Conservation (phyloP, 1,140 invertebrate genomes). For the Formica exsecta region DNA sequence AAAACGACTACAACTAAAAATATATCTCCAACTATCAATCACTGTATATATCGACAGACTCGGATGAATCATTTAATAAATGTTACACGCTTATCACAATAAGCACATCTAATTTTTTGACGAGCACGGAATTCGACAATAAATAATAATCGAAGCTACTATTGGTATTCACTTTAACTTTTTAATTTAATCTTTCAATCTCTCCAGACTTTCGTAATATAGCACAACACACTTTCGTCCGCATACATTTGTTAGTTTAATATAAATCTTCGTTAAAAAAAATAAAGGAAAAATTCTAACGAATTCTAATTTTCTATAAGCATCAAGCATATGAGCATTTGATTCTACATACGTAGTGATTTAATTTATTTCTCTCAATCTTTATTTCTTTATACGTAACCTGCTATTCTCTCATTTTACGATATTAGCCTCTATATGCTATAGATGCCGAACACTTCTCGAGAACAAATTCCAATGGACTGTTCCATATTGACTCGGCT, state of each 20-base stretch:
- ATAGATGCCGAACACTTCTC: background rate
- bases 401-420: conserved; percentile 1
- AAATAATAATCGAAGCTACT: conserved; percentile 11
- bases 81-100: conserved; percentile 18
- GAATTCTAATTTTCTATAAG: background rate
- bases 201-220: background rate
- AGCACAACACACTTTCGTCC: background rate
- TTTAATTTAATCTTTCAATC: background rate
- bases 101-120: conserved; percentile 23
- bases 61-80: conserved; percentile 31
- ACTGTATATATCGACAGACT: conserved; percentile 27
- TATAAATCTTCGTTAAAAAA: background rate
- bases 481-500: background rate
- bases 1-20: conserved; percentile 51
- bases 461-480: conserved; percentile 22
- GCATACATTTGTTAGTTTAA: background rate
- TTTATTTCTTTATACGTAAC: background rate
- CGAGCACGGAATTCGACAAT: background rate
- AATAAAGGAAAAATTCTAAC: background rate
- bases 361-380: background rate
- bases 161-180: background rate
- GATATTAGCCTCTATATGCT: background rate
- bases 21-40: conserved; percentile 43
- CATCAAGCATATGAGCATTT: background rate
- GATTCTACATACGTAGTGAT: background rate